phyloP scores from a whole-genome alignment of 2,888 invertebrate species.

The Thyatira batis region DNA sequence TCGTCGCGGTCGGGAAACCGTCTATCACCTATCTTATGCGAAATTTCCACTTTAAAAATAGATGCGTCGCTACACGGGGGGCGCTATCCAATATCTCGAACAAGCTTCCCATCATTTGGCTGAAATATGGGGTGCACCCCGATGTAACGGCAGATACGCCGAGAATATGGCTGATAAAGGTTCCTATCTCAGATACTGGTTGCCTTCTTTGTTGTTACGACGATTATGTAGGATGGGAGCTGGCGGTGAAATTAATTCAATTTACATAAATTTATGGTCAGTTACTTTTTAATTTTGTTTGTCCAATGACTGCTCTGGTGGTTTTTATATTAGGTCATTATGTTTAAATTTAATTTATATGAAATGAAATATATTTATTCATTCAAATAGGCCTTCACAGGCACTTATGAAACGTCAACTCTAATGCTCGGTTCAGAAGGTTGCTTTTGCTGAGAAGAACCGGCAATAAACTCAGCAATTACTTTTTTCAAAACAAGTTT shows the following conservation, averaged over 20 bases:
- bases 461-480: too few relatives aligned
- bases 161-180: constrained; percentile 53
- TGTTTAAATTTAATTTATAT: too few relatives aligned
- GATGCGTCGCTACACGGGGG: constrained; percentile 19
- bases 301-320: too few relatives aligned
- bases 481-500: too few relatives aligned
- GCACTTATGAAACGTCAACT: too few relatives aligned
- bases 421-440: too few relatives aligned
- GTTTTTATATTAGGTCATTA: too few relatives aligned
- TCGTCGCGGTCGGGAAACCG: constrained; percentile 21
- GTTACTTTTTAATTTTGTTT: background rate
- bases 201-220: constrained; percentile 19
- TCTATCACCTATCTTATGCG: constrained; percentile 47
- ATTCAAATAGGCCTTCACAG: too few relatives aligned
- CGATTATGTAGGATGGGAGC: constrained; percentile 18
- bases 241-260: background rate
- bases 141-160: constrained; percentile 49
- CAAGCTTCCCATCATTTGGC: constrained; percentile 44
- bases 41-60: constrained; percentile 56
- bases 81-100: constrained; percentile 39
- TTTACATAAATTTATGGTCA: background rate
- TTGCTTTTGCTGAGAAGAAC: too few relatives aligned
- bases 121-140: constrained; percentile 54
- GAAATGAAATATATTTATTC: too few relatives aligned
- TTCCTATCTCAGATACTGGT: constrained; percentile 39